These are phyloP conservation scores for Lordiphosa clarofinis DNA, from an alignment of 1,140 invertebrate genomes.

Conservation along the genomic window DNA sequence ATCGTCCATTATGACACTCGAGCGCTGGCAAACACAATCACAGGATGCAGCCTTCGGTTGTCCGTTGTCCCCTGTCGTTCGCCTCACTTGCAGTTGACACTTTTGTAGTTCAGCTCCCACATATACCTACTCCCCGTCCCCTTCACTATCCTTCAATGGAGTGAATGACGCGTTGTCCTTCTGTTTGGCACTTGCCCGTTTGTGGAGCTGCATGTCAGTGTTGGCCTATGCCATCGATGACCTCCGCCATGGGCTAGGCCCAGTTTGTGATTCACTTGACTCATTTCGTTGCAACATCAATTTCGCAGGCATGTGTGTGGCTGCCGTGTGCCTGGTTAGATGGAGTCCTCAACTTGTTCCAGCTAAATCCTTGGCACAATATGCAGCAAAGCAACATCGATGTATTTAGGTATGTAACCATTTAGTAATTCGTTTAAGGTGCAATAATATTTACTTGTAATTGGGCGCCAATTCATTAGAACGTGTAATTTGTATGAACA, in stretches of 20 bases:
- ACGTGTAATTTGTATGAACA: no score
- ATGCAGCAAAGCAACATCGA: no score
- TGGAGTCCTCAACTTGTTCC: constrained; percentile 2
- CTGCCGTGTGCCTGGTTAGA: constrained; percentile 2
- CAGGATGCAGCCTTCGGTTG: constrained; percentile 36
- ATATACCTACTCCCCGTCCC: not conserved
- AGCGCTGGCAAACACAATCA: constrained; percentile 62
- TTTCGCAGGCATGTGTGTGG: constrained; percentile 13
- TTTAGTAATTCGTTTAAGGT: no score
- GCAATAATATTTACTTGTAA: no score
- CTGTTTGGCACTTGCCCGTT: constrained; percentile 57
- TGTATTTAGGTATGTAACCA: no score
- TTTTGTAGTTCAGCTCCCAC: constrained; percentile 32
- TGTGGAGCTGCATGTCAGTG: constrained; percentile 35
- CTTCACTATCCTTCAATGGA: constrained; percentile 5
- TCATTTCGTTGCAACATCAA: constrained; percentile 52
- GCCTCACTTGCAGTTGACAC: constrained; percentile 69
- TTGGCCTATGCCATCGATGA: constrained; percentile 47
- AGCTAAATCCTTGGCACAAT: not conserved
- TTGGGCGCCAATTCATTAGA: no score
- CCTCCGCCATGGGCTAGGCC: constrained; percentile 14
- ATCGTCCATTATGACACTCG: constrained; percentile 66
- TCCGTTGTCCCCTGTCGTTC: constrained; percentile 16
- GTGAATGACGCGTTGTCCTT: constrained; percentile 49
- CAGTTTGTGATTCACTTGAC: constrained; percentile 37